These are phyloP conservation scores for Neelides sp. DNA, from an alignment of 1,140 invertebrate genomes.

Conservation along the genomic window DNA sequence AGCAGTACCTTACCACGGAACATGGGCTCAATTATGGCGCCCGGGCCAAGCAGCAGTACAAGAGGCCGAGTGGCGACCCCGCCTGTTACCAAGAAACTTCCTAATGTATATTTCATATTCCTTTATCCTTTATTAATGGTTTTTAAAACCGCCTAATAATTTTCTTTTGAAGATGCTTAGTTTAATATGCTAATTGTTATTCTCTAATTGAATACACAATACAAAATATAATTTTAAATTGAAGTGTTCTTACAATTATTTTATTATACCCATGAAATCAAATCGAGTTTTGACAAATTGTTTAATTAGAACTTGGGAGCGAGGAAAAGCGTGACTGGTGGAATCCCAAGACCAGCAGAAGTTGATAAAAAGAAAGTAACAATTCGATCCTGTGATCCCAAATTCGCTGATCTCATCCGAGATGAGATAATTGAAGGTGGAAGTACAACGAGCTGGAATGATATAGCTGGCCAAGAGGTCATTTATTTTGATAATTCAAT, in stretches of 20 bases:
- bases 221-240: too few species aligned
- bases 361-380: constrained; percentile 32
- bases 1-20: constrained; percentile 69
- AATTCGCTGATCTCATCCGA: constrained; percentile 66
- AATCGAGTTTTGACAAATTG: background rate
- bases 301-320: background rate
- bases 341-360: constrained; percentile 16
- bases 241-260: constrained; percentile 1
- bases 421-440: constrained; percentile 63
- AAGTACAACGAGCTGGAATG: constrained; percentile 74
- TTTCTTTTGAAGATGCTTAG: too few species aligned
- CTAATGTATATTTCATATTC: too few species aligned
- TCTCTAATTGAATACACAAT: too few species aligned
- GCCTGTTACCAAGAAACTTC: constrained; percentile 19
- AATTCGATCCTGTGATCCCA: constrained; percentile 50
- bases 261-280: background rate
- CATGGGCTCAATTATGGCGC: constrained; percentile 53
- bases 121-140: too few species aligned
- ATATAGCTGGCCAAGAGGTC: constrained; percentile 78
- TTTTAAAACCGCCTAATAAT: too few species aligned
- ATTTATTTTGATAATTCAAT: background rate
- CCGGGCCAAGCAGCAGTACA: background rate
- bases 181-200: too few species aligned
- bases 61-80: constrained; percentile 19
- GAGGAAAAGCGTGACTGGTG: too few species aligned